phyloP scores from a whole-genome alignment of 2,888 invertebrate species.

The Tipula helvola region DNA sequence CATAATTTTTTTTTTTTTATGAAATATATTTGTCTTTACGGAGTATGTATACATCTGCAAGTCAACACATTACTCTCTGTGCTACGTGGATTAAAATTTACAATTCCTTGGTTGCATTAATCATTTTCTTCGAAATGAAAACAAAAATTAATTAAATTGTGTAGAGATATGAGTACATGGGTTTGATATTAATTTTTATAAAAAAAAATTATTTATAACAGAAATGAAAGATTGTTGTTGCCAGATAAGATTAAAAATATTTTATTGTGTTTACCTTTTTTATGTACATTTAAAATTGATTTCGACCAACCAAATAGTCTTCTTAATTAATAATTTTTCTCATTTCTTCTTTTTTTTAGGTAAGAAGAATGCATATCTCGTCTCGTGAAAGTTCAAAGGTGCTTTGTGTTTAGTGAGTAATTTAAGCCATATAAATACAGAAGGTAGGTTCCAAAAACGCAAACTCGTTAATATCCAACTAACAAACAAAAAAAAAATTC shows the following conservation, averaged over 20 bases:
- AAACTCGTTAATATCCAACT: too few species aligned
- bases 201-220: background rate
- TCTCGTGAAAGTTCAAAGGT: background rate
- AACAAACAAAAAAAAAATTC: too few species aligned
- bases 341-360: background rate
- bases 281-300: background rate
- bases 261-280: background rate
- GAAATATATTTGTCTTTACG: background rate
- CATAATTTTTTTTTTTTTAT: background rate
- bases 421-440: background rate
- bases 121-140: background rate
- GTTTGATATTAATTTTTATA: background rate
- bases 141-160: background rate
- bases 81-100: background rate
- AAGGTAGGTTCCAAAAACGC: too few species aligned
- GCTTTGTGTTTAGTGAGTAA: background rate
- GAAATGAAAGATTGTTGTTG: background rate
- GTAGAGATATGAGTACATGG: background rate
- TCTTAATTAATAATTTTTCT: background rate
- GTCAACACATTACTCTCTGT: background rate
- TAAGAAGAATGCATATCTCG: background rate
- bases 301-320: background rate
- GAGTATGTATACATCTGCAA: background rate
- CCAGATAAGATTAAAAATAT: background rate
- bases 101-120: background rate